These are phyloP conservation scores for Porites cylindrica DNA, from an alignment of 92 coral and sea anemone species.

Conservation along the genomic window DNA sequence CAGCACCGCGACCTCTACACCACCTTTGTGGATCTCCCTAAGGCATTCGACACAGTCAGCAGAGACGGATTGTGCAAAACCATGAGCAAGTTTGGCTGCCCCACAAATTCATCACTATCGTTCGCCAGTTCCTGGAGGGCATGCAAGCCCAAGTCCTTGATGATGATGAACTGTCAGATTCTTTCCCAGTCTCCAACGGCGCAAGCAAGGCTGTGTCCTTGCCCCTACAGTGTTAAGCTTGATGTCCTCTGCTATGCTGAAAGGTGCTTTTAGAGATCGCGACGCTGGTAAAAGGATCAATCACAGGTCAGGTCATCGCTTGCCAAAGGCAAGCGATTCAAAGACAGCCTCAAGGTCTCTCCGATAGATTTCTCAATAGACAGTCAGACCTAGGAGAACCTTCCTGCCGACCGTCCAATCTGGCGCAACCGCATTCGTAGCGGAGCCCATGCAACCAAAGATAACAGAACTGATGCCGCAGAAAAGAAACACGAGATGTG, in stretches of 20 bases:
- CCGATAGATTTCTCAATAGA: background rate
- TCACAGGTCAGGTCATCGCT: slow-evolving; percentile 1
- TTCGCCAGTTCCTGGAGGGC: slow-evolving; percentile 48
- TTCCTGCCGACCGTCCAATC: too few relatives aligned
- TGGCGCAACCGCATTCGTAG: too few relatives aligned
- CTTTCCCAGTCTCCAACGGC: slow-evolving; percentile 39
- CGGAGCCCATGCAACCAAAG: too few relatives aligned
- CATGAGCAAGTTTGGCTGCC: slow-evolving; percentile 52
- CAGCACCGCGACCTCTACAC: too few relatives aligned
- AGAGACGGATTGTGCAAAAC: too few relatives aligned
- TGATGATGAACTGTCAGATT: slow-evolving; percentile 18
- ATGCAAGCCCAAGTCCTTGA: slow-evolving; percentile 24
- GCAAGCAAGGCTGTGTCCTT: slow-evolving; percentile 49
- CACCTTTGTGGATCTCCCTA: too few relatives aligned
- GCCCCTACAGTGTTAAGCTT: slow-evolving; percentile 42
- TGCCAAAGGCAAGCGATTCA: slow-evolving; percentile 13
- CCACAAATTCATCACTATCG: slow-evolving; percentile 5
- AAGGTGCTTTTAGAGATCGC: background rate
- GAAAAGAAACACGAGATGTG: too few relatives aligned
- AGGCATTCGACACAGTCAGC: too few relatives aligned
- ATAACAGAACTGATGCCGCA: too few relatives aligned
- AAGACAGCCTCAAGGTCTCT: slow-evolving; percentile 1
- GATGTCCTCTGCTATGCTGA: slow-evolving; percentile 45
- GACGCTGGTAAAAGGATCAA: background rate
- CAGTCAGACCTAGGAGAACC: too few relatives aligned